Evolutionary conservation across 2,797 vertebrate species (phyloP).

Genomic region (Astyanax mexicanus): DNA sequence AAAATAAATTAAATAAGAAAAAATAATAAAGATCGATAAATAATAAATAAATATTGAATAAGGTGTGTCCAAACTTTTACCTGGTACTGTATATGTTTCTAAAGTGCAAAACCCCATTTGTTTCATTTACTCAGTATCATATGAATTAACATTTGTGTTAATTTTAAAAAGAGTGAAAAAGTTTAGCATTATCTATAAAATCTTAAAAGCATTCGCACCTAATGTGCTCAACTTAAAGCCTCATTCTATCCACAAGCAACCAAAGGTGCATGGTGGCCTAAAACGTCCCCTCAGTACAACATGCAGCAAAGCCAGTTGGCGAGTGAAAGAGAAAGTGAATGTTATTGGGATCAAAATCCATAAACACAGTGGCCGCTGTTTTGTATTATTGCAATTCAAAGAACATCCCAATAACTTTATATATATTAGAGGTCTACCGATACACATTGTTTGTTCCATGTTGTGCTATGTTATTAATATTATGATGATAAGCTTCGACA

Average conservation of each 20-base stretch:
- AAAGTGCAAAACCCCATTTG: too few relatives aligned
- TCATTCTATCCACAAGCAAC: conserved; percentile 41
- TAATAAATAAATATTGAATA: too few relatives aligned
- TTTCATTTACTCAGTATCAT: conserved; percentile 44
- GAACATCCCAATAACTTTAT: conserved; percentile 84
- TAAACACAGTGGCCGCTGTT: conserved; percentile 55
- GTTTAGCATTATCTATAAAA: background rate
- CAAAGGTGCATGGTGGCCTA: conserved; percentile 41
- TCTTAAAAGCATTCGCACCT: conserved; percentile 18
- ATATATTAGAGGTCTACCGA: conserved; percentile 84
- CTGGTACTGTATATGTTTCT: too few relatives aligned
- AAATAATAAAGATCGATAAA: too few relatives aligned
- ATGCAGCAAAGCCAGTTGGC: conserved; percentile 67
- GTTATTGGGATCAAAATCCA: conserved; percentile 82
- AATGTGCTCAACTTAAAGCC: conserved; percentile 19
- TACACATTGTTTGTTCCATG: conserved; percentile 61
- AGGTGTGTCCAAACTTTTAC: too few relatives aligned
- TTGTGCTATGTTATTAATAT: conserved; percentile 29
- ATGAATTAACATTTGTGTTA: conserved; percentile 8
- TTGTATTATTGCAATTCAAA: conserved; percentile 54
- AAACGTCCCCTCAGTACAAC: conserved; percentile 62
- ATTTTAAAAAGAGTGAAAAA: background rate
- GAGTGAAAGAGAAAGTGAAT: conserved; percentile 60
- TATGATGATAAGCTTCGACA: conserved; percentile 23
- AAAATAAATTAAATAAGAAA: too few relatives aligned